phyloP scores from a whole-genome alignment of 2,797 vertebrate species.

The Aldrovandia affinis region DNA sequence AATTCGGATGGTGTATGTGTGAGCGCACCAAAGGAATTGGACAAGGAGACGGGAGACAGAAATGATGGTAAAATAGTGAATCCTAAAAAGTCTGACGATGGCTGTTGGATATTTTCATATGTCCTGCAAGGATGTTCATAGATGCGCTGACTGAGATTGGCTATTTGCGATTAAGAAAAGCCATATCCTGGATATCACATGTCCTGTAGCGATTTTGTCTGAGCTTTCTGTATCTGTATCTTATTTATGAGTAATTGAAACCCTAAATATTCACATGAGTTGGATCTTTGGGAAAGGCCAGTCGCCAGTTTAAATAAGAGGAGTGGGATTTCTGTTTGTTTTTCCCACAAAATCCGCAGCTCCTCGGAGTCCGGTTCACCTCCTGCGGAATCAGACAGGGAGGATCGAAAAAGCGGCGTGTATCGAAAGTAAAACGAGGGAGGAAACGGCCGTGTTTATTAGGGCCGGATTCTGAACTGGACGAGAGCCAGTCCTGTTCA shows the following conservation, averaged over 20 bases:
- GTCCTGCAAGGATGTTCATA: neutral
- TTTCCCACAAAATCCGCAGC: slow-evolving; percentile 47
- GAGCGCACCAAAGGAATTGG: neutral
- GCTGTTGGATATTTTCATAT: neutral
- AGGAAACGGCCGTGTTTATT: slow-evolving; percentile 17
- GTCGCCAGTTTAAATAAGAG: neutral
- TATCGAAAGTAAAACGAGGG: slow-evolving; percentile 4
- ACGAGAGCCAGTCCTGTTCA: neutral
- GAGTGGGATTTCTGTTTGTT: slow-evolving; percentile 38
- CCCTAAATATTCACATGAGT: neutral
- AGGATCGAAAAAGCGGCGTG: slow-evolving; percentile 28
- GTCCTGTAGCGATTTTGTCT: neutral
- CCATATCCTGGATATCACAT: neutral
- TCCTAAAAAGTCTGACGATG: neutral
- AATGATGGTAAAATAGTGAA: neutral
- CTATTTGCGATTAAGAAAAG: neutral
- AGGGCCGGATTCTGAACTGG: neutral
- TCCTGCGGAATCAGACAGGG: slow-evolving; percentile 48
- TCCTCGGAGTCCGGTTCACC: slow-evolving; percentile 40
- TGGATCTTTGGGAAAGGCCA: neutral
- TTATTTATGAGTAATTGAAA: slow-evolving; percentile 12
- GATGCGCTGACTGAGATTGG: neutral
- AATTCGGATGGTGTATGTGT: neutral
- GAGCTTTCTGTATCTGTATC: neutral
- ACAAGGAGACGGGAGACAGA: neutral